phyloP scores from a whole-genome alignment of 2,797 vertebrate species.

The Pteronotus mesoamericanus region DNA sequence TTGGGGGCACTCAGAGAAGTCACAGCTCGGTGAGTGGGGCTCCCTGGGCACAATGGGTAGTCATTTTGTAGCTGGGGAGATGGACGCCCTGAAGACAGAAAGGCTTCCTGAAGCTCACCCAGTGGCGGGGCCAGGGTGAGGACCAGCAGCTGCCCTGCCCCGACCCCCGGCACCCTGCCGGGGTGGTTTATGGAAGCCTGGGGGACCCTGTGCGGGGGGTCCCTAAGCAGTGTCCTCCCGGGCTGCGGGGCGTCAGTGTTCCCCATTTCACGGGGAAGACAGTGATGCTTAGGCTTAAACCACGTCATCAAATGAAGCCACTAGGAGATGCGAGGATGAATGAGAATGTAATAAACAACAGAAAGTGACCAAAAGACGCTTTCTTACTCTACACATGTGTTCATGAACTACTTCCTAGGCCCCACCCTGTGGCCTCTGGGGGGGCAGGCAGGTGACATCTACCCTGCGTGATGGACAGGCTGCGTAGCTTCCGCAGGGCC shows the following conservation, averaged over 20 bases:
- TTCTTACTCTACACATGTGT: not conserved
- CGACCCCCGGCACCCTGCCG: not conserved
- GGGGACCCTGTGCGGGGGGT: not conserved
- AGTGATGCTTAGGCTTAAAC: not conserved
- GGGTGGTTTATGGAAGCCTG: not conserved
- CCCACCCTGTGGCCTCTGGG: not conserved
- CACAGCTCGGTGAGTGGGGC: not conserved
- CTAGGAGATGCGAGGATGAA: not conserved
- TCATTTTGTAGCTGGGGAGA: not conserved
- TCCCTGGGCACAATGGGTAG: not conserved
- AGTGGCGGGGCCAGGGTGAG: not conserved
- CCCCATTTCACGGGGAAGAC: not conserved
- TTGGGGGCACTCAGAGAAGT: not conserved
- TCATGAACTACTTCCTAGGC: not conserved
- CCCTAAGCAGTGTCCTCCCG: not conserved
- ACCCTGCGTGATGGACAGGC: constrained; percentile 94
- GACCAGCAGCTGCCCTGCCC: not conserved
- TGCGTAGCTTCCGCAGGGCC: constrained; percentile 88
- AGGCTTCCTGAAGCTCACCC: not conserved
- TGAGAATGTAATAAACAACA: not conserved
- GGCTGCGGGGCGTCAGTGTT: no score
- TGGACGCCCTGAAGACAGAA: not conserved
- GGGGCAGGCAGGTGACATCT: not conserved
- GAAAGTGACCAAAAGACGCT: not conserved
- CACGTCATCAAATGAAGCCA: not conserved